Conservation (phyloP, 2,888 invertebrate species). For the Acleris sparsana region DNA sequence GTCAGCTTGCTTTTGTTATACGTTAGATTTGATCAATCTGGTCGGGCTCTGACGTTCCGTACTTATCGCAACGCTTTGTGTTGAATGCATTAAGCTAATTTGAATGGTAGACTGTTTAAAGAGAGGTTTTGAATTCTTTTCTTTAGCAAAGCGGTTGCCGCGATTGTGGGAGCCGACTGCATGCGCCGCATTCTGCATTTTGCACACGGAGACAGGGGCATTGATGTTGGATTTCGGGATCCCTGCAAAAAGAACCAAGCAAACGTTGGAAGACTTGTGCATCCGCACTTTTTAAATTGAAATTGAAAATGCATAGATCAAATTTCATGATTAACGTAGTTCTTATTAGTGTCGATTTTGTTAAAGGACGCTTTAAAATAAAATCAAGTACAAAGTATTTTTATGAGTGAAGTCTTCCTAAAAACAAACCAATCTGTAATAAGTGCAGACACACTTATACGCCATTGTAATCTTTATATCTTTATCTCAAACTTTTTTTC, state of each 20-base stretch:
- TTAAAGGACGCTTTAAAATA: too few relatives aligned
- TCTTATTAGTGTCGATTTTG: too few relatives aligned
- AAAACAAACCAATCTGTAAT: not conserved
- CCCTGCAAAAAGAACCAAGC: constrained; percentile 5
- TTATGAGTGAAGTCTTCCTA: too few relatives aligned
- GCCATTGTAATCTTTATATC: not conserved
- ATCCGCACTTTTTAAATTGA: not conserved
- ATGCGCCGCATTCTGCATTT: constrained; percentile 72
- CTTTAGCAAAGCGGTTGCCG: constrained; percentile 69
- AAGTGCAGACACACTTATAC: too few relatives aligned
- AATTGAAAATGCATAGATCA: not conserved
- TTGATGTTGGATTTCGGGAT: constrained; percentile 65
- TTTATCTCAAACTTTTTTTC: not conserved
- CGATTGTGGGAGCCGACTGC: constrained; percentile 73
- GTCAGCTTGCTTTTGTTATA: constrained; percentile 1
- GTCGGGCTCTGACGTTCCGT: constrained; percentile 61
- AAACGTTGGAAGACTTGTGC: not conserved
- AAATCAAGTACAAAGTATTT: too few relatives aligned
- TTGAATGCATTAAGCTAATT: constrained; percentile 81
- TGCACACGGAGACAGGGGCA: constrained; percentile 68
- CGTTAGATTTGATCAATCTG: not conserved
- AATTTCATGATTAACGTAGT: not conserved
- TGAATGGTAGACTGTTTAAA: constrained; percentile 78
- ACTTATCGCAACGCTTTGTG: constrained; percentile 79
- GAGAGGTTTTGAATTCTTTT: constrained; percentile 79